Percentiles rank a stretch among this genome's conserved stretches.
These are phyloP conservation scores for Enteromius thamalakanensis DNA, from an alignment of 2,797 vertebrate genomes.

Conservation along the genomic window DNA sequence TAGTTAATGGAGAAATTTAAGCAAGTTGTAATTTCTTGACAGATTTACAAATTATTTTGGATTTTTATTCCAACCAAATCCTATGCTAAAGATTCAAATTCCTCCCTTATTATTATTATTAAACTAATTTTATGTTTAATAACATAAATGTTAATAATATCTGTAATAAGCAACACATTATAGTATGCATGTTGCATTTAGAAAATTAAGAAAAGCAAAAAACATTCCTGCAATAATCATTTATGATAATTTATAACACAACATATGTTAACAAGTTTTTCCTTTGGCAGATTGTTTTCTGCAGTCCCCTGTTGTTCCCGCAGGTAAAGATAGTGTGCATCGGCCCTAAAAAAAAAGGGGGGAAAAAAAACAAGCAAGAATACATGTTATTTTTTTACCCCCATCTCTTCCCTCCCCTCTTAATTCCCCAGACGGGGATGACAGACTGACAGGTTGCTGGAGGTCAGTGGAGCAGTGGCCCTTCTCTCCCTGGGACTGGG, in stretches of 20 bases:
- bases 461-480: constrained; percentile 72
- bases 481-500: constrained; percentile 71
- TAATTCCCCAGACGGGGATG: constrained; percentile 69
- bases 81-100: background rate
- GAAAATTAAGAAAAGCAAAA: constrained; percentile 11
- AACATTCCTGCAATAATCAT: background rate
- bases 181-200: background rate
- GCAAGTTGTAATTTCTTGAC: background rate
- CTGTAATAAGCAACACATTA: background rate
- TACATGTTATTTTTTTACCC: constrained; percentile 2
- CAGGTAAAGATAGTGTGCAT: constrained; percentile 2
- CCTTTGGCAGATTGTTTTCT: background rate
- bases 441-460: constrained; percentile 78
- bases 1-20: background rate
- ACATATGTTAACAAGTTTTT: background rate
- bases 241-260: background rate
- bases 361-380: constrained; percentile 13
- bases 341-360: background rate
- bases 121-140: background rate
- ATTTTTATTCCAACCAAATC: background rate
- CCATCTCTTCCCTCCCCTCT: constrained; percentile 29
- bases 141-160: background rate
- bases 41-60: background rate
- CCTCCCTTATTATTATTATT: background rate
- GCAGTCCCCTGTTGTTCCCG: background rate